Conservation (phyloP, 2,113 vertebrate species). For the Ammodramus savannarum region DNA sequence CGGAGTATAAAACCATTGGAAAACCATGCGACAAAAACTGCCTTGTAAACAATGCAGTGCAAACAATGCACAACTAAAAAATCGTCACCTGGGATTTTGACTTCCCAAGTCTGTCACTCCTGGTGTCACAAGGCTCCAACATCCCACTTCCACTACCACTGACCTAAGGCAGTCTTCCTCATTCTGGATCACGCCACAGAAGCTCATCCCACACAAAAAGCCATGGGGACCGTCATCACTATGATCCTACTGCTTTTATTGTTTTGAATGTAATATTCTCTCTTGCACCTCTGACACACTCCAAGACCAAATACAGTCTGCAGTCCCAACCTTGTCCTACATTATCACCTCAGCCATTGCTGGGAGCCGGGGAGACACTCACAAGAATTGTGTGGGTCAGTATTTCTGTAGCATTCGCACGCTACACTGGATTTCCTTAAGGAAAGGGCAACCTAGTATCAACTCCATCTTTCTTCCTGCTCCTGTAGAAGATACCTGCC, state of each 20-base stretch:
- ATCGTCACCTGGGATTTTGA: neutral
- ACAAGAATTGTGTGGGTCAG: neutral
- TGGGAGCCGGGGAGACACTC: neutral
- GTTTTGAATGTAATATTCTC: neutral
- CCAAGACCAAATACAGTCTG: neutral
- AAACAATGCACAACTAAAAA: neutral
- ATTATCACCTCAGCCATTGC: fast-evolving
- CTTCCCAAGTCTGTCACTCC: neutral
- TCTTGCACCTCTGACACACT: neutral
- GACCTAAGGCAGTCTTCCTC: neutral
- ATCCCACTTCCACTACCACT: neutral
- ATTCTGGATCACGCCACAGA: neutral
- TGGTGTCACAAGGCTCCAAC: neutral
- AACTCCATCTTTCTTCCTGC: fast-evolving
- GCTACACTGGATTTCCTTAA: neutral
- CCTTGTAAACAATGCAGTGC: neutral
- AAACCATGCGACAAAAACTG: neutral
- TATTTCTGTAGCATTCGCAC: neutral
- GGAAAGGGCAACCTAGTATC: neutral
- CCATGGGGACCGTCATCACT: neutral
- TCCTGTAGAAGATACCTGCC: neutral
- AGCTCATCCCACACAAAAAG: neutral
- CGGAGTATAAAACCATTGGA: neutral
- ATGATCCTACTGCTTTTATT: neutral
- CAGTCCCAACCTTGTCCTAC: neutral